Evolutionary conservation across 35 echinoderm and acorn worm genomes (phyloP).

Genomic region (Lytechinus variegatus): DNA sequence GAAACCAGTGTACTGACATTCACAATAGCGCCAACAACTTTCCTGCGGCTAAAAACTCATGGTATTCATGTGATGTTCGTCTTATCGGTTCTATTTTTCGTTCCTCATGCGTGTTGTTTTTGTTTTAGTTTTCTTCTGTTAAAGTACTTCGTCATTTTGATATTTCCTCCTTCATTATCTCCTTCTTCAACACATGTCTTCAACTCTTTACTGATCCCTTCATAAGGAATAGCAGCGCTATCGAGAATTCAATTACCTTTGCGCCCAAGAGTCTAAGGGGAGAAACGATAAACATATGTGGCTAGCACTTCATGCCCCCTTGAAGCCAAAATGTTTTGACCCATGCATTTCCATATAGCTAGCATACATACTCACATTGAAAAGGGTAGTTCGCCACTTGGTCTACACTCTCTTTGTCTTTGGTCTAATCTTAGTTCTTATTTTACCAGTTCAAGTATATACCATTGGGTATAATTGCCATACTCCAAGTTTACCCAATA

Average conservation of each 20-base stretch:
- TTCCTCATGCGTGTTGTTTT: not conserved
- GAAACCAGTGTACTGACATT: too few relatives aligned
- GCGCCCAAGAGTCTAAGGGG: not conserved
- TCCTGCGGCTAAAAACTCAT: not conserved
- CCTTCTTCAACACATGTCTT: not conserved
- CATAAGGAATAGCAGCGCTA: not conserved
- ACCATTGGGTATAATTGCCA: too few relatives aligned
- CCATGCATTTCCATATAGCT: not conserved
- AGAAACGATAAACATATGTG: not conserved
- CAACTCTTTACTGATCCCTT: not conserved
- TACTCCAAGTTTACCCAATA: too few relatives aligned
- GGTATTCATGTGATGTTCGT: not conserved
- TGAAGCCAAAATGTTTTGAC: not conserved
- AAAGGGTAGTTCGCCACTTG: too few relatives aligned
- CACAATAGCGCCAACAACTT: not conserved
- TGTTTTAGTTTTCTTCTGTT: not conserved
- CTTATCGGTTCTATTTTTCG: not conserved
- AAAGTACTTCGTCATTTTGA: too few relatives aligned
- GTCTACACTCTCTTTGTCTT: too few relatives aligned
- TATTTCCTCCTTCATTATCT: not conserved
- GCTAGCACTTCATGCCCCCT: not conserved
- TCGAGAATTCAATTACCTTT: not conserved
- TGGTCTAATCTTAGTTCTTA: too few relatives aligned
- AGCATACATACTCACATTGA: not conserved
- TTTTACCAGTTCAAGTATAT: too few relatives aligned